These are phyloP conservation scores for Darevskia nairensis DNA, from an alignment of 2,797 vertebrate genomes.

Conservation along the genomic window DNA sequence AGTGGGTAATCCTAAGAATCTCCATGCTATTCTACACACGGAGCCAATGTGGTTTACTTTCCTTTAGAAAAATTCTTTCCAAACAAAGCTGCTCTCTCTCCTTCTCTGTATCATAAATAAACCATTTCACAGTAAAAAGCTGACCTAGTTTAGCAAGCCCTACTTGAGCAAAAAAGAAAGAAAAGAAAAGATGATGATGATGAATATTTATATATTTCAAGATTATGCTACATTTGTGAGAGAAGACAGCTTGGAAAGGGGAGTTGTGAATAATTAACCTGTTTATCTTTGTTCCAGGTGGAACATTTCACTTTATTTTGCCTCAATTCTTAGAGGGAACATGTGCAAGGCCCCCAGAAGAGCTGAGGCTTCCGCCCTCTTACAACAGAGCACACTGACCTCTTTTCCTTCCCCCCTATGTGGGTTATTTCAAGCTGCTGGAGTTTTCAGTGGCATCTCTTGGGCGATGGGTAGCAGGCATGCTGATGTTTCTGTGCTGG, in stretches of 20 bases:
- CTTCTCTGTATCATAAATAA: slow-evolving; percentile 47
- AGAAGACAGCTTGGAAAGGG: slow-evolving; percentile 1
- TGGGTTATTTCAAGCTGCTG: slow-evolving; percentile 36
- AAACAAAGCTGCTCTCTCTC: background rate
- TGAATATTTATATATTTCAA: slow-evolving; percentile 40
- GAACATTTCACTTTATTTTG: slow-evolving; percentile 33
- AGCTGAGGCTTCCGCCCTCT: background rate
- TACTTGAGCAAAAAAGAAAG: slow-evolving; percentile 33
- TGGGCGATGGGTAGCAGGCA: background rate
- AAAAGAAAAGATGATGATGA: background rate
- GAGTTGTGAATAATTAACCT: slow-evolving; percentile 36
- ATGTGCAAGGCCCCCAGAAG: slow-evolving; percentile 16
- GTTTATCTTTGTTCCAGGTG: slow-evolving; percentile 12
- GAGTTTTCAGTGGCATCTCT: background rate
- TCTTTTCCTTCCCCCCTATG: slow-evolving; percentile 21
- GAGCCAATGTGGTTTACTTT: background rate
- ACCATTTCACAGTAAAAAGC: slow-evolving; percentile 58
- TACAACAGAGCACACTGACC: slow-evolving; percentile 42
- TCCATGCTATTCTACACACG: background rate
- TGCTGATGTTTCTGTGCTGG: too few relatives aligned
- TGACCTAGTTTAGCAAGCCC: slow-evolving; percentile 67
- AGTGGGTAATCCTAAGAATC: too few relatives aligned
- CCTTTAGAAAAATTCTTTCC: background rate
- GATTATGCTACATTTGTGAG: background rate
- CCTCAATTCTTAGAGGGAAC: slow-evolving; percentile 35